Evolutionary conservation across 2,888 invertebrate species (phyloP), one percentile per base, ranked within the genome.

Genomic region (Alloplasta piceator): DNA sequence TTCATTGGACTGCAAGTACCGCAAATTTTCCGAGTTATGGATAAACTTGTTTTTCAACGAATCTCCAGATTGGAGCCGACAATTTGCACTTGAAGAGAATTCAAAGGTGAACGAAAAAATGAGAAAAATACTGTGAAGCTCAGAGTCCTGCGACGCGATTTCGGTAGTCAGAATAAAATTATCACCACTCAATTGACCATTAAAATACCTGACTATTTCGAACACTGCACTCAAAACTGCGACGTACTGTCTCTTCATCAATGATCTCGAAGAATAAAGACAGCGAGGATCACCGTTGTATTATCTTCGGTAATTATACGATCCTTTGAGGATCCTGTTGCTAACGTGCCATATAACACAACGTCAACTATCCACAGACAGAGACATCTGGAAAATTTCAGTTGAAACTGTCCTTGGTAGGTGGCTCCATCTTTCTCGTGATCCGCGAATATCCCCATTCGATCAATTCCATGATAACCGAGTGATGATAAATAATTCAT

Each of bases 261-360:
- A 41, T 16, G 39, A 46, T 68, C 12, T 36, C 41, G 50, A 48
- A 38, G 16, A 63, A 76, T 16, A 64, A 4, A 52, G 58, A 46
- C 16, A 4, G 7, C 36, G 9, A 67, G 50, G 46, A 52, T 58
- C 52, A 39, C 52, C 46, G 1, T 14, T 4, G 7, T 63, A 67
- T 73, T 46, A 70, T 26, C 26, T 64, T 36, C 16, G 36, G 16
- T 46, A 43, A 55, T 58, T 50, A 73, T 70, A 9, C 38, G 52
- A 81, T 77, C 50, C 46, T 81, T 55, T 70, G 10, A 48, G 5
- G 26, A 55, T 74, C 66, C 70, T 74, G 78, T 81, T 78, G 74
- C 68, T 74, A 71, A 60, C 81, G 64, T 71, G 9, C 46, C 67
- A 48, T 77, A 77, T 70, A 70, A 74, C 74, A 81, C 77, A 74